Conservation (phyloP, 2,113 vertebrate species). For the Alouatta palliata region DNA sequence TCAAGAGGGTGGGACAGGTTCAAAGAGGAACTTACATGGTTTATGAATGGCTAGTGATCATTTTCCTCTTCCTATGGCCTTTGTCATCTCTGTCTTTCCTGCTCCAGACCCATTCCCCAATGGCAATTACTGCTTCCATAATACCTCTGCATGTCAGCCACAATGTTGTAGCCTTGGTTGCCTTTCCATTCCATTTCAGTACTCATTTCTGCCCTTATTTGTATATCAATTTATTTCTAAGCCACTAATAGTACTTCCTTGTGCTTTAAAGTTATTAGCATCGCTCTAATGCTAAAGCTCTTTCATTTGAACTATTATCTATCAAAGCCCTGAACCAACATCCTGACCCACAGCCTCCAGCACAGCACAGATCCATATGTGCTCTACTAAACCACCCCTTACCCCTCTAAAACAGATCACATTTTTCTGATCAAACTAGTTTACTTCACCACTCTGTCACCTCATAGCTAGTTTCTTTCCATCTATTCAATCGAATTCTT, state of each 20-base stretch:
- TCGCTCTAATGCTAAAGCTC: neutral
- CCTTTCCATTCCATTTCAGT: neutral
- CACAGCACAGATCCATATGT: neutral
- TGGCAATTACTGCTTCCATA: neutral
- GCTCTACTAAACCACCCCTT: neutral
- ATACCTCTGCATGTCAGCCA: conserved; percentile 36
- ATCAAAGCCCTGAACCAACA: neutral
- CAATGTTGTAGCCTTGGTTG: neutral
- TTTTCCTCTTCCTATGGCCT: conserved; percentile 11
- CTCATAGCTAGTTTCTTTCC: neutral
- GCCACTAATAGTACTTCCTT: conserved; percentile 35
- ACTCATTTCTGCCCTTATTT: conserved; percentile 29
- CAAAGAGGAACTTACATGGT: neutral
- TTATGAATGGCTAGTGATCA: neutral
- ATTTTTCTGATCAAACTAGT: neutral
- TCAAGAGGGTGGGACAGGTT: neutral
- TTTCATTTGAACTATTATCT: neutral
- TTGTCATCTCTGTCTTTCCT: neutral
- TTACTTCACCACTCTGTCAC: neutral
- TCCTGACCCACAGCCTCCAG: neutral
- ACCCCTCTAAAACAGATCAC: neutral
- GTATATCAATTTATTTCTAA: conserved; percentile 33
- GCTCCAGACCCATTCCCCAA: neutral
- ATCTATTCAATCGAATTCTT: conserved; percentile 13
- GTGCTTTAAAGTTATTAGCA: neutral